Base-by-base conservation (phyloP, 2,888 invertebrate species). In the Macroteleia sp. region DNA sequence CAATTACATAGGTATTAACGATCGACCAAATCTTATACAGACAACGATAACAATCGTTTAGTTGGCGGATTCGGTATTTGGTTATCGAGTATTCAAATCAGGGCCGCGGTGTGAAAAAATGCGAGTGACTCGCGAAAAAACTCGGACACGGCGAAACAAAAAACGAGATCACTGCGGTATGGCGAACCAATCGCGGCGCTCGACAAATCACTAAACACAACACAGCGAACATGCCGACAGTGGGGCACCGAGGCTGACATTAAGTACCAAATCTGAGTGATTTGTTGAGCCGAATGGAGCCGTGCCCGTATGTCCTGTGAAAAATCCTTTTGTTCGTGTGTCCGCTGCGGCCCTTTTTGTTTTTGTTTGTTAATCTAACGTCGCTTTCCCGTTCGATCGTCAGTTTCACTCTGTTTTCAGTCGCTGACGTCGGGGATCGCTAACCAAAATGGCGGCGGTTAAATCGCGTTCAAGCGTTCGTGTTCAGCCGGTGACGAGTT, bases 401-500 rank as follows among this genome's bases (percentile, higher is more conserved):
- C n/a, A n/a, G n/a, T n/a, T n/a, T n/a, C n/a, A n/a, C n/a, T 20
- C 36, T 36, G 1, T 52, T 52, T 32, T 54, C 20, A 12, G 20
- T 41, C 36, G 36, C 9, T 16, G 36, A n/a, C n/a, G n/a, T n/a
- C 52, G 36, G 10, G 41, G 8, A 30, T 9, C 52, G 64, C 22
- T 17, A 12, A 50, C 28, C 67, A 69, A 69, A 59, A 69, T 69
- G 67, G 73, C 69, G 69, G 42, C 57, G 50, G 59, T 50, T 41
- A 17, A 57, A 59, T 74, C 74, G 78, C 74, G 64, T 62, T 50
- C 46, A 61, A 48, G 66, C 77, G 42, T 54, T 36, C 28, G 48
- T 81, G 86, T 83, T 86, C 86, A 84, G 84, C 74, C 74, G 78
- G 73, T 80, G 80, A 81, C 84, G 86, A 81, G 84, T 87, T 86